A percentile compares a stretch with the other conserved stretches of the same genome.
These are phyloP conservation scores for Bradynema listronoti DNA, from an alignment of 1,140 invertebrate species.

Conservation along the genomic window DNA sequence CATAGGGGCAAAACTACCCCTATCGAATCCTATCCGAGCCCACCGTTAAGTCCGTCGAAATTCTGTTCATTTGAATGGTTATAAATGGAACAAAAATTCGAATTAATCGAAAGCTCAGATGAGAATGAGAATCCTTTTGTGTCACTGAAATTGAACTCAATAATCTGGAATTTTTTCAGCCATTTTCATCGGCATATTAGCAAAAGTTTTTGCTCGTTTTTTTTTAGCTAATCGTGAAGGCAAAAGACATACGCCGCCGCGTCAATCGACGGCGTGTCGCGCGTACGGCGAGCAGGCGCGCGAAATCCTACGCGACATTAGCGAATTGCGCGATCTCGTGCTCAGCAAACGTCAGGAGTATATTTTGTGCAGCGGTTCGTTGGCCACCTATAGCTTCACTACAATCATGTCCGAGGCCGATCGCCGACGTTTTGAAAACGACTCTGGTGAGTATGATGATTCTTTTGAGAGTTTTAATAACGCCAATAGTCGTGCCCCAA, in stretches of 20 bases:
- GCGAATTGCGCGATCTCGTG: slow-evolving; percentile 42
- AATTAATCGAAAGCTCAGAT: not conserved
- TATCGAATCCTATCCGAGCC: no score
- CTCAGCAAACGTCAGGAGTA: slow-evolving; percentile 44
- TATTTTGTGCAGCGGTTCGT: slow-evolving; percentile 33
- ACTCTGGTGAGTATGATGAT: slow-evolving; percentile 29
- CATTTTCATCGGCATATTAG: not conserved
- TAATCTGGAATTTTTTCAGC: not conserved
- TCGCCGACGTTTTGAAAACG: slow-evolving; percentile 35
- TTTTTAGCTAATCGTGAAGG: not conserved
- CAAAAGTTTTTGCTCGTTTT: not conserved
- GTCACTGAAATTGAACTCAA: no score
- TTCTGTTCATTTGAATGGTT: not conserved
- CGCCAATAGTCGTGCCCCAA: no score
- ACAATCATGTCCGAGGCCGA: slow-evolving; percentile 43
- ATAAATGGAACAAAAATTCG: not conserved
- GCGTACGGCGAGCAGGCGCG: slow-evolving; percentile 33
- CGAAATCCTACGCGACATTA: slow-evolving; percentile 37
- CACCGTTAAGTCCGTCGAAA: no score
- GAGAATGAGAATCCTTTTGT: not conserved
- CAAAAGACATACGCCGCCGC: slow-evolving; percentile 1
- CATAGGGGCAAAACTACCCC: no score
- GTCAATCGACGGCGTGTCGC: slow-evolving; percentile 20
- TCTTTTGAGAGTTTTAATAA: no score
- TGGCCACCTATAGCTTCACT: slow-evolving; percentile 38